Evolutionary conservation across 92 coral and sea anemone species (phyloP).

Genomic region (Virgularia gustaviana): DNA sequence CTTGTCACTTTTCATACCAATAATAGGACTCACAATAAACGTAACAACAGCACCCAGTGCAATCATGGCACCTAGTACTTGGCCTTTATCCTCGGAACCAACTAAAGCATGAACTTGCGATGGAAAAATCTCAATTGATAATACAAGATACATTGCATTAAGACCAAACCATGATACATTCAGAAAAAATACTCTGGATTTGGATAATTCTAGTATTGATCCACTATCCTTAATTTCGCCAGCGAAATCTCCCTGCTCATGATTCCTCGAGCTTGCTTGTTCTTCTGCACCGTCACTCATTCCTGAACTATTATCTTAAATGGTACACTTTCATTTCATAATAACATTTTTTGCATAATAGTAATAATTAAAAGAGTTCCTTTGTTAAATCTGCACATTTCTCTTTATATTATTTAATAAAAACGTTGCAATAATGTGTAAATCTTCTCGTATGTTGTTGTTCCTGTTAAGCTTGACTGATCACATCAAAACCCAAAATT

Average conservation of each 20-base stretch:
- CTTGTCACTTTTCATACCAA: conserved; percentile 98
- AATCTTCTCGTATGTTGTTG: background rate
- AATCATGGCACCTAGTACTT: conserved; percentile 91
- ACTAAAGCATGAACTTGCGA: conserved; percentile 95
- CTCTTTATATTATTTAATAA: too few species aligned
- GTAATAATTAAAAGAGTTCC: too few species aligned
- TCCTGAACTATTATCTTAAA: too few species aligned
- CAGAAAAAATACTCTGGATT: conserved; percentile 79
- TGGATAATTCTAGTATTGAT: conserved; percentile 64
- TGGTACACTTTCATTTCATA: too few species aligned
- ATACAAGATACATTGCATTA: conserved; percentile 94
- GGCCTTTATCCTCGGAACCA: conserved; percentile 93
- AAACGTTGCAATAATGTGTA: too few species aligned
- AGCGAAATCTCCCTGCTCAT: background rate
- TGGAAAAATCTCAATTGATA: conserved; percentile 84
- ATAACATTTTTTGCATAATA: too few species aligned
- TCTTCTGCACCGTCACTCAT: too few species aligned
- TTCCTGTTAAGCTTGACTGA: background rate
- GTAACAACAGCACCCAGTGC: conserved; percentile 98
- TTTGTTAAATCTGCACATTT: too few species aligned
- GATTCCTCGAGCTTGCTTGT: background rate
- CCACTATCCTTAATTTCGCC: too few species aligned
- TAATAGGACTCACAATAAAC: conserved; percentile 85
- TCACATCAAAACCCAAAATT: conserved; percentile 17
- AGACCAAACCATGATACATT: conserved; percentile 98